Conservation (phyloP, 2,888 invertebrate species). For the Pristionchus mayeri region DNA sequence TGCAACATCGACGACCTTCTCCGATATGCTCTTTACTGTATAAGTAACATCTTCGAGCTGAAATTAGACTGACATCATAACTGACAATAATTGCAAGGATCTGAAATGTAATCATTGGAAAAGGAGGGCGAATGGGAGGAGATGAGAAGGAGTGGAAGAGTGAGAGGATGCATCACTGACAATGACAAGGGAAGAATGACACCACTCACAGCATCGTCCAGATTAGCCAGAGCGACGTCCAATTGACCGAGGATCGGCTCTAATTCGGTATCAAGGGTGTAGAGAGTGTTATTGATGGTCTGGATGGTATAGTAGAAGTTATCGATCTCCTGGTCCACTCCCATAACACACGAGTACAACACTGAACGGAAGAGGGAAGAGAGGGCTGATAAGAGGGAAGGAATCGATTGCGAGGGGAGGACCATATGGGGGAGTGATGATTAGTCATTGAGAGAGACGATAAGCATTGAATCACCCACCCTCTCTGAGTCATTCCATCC, state of each 20-base stretch:
- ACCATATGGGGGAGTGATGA: conserved; percentile 41
- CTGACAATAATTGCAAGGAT: too few relatives aligned
- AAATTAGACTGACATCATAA: too few relatives aligned
- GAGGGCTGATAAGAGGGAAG: conserved; percentile 12
- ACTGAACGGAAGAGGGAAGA: conserved; percentile 4
- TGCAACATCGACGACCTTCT: not conserved
- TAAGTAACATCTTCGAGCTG: conserved; percentile 45
- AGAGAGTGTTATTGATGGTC: conserved; percentile 58
- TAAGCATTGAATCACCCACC: conserved; percentile 23
- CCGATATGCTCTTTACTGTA: conserved; percentile 5
- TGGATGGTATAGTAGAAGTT: conserved; percentile 60
- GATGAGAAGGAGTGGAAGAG: not conserved
- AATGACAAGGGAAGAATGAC: not conserved
- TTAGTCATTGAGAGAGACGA: conserved; percentile 37
- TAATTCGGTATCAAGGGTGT: conserved; percentile 35
- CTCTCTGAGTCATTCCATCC: conserved; percentile 2
- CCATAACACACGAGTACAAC: conserved; percentile 52
- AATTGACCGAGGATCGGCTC: conserved; percentile 37
- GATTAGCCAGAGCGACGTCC: conserved; percentile 4
- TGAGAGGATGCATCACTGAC: not conserved
- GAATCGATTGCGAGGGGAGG: not conserved
- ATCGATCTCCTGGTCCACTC: conserved; percentile 60
- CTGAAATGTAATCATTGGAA: too few relatives aligned
- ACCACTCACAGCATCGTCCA: conserved; percentile 30
- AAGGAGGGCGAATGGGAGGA: not conserved